A percentile compares a stretch with the other conserved stretches of the same genome.
phyloP scores from a whole-genome alignment of 2,113 vertebrate species.

The Erpornis zantholeuca region DNA sequence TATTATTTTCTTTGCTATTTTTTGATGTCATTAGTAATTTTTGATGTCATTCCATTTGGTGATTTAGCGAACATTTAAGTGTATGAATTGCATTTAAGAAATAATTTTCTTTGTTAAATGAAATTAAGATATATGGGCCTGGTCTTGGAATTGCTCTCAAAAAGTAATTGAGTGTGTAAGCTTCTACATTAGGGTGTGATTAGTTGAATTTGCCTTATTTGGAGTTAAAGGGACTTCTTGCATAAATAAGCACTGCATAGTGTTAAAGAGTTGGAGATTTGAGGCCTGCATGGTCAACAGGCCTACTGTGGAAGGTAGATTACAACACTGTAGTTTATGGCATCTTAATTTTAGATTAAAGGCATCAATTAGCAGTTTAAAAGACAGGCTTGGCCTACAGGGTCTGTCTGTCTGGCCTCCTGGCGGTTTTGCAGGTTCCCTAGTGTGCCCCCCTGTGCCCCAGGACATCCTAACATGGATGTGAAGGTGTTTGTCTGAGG shows the following conservation, averaged over 20 bases:
- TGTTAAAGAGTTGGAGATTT: not conserved
- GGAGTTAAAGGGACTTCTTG: not conserved
- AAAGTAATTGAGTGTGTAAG: not conserved
- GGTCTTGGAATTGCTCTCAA: not conserved
- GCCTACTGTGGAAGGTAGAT: not conserved
- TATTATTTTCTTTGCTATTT: not conserved
- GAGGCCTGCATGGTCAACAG: not conserved
- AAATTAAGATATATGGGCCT: not conserved
- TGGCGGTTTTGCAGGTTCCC: not conserved
- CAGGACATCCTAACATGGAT: not conserved
- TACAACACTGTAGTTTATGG: not conserved
- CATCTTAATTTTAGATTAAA: not conserved
- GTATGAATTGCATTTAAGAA: not conserved
- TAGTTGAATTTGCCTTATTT: not conserved
- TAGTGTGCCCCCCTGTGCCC: not conserved
- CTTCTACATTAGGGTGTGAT: not conserved
- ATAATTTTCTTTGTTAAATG: not conserved
- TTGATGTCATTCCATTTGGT: no score
- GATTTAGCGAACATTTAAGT: not conserved
- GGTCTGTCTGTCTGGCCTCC: not conserved
- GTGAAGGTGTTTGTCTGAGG: not conserved
- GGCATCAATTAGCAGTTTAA: not conserved
- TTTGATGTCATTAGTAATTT: not conserved
- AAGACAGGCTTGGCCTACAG: not conserved
- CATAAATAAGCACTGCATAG: not conserved